Base-by-base conservation (phyloP, 2,888 invertebrate species). In the Andrena bicolor region DNA sequence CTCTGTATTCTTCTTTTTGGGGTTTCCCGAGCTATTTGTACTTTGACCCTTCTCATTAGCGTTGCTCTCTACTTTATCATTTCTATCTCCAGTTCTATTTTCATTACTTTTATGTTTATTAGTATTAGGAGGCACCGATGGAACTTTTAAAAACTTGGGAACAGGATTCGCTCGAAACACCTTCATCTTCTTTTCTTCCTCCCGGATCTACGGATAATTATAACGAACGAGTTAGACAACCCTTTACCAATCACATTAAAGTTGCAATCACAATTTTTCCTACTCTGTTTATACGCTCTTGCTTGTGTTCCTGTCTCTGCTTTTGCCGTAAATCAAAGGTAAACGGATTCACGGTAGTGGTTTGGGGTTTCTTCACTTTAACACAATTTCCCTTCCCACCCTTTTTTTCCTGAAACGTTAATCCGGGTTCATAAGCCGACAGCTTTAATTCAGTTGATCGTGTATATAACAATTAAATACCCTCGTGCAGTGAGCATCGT, bases 101-200 rank as follows among this genome's bases (percentile, higher is more conserved):
- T 56, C 56, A 6, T 72, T 77, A 20, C 56, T 51, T 28, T 7
- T 60, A 26, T 28, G 30, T 13, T 56, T 48, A 16, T 69, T 41
- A 13, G 16, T 41, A 13, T 16, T 23, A 3, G 3, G 10, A 16
- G 48, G 20, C 16, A 10, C 6, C 1, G 6, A 6, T 7, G 30
- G 58, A 35, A 7, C 0, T 68, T 72, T 83, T 20, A 75, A 16
- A 26, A 53, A 83, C 2, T 60, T 81, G 0, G 74, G 73, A 4
- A 63, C 23, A 8, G 83, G 73, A 8, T 74, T 71, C n/a, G 81
- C 74, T 20, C 58, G 64, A 26, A 81, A 81, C n/a, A 41, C 23
- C 5, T 2, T 65, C 6, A 8, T 8, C 6, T 71, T 66, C 0
- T 56, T 74, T 7, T 68, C 70, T 26, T 78, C 63, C 7, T 64